Percentiles rank a stretch among this genome's conserved stretches.
These are phyloP conservation scores for Mesorhabditis belari DNA, from an alignment of 2,888 invertebrate species.

Conservation along the genomic window DNA sequence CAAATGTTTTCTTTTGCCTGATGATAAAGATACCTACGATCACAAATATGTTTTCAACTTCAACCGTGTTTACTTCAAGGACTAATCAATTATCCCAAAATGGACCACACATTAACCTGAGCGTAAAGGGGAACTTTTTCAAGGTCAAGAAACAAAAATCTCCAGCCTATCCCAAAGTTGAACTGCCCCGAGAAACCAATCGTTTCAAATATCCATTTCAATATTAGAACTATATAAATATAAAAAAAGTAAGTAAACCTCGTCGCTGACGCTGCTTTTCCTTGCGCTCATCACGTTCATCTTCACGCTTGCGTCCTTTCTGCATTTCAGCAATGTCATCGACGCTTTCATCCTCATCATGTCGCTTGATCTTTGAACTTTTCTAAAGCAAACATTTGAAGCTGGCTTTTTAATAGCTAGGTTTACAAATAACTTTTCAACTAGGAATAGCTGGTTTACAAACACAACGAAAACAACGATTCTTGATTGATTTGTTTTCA, in stretches of 20 bases:
- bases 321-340: conserved; percentile 47
- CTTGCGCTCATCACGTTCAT: conserved; percentile 34
- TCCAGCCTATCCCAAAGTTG: conserved; percentile 15
- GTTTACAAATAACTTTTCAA: background rate
- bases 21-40: no score
- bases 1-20: no score
- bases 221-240: conserved; percentile 45
- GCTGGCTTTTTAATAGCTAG: background rate
- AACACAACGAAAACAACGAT: background rate
- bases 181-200: conserved; percentile 38
- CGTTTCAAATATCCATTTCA: conserved; percentile 35
- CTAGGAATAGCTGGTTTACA: conserved; percentile 2
- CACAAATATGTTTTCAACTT: no score
- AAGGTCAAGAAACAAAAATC: no score
- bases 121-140: no score
- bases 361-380: conserved; percentile 34
- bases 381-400: conserved; percentile 17
- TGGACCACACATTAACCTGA: no score
- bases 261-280: conserved; percentile 33
- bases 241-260: conserved; percentile 38
- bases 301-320: conserved; percentile 29
- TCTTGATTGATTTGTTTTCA: background rate
- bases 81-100: no score
- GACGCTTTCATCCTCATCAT: conserved; percentile 43
- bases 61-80: no score